These are phyloP conservation scores for Eurytoma californica DNA, from an alignment of 2,888 invertebrate species.

Conservation along the genomic window DNA sequence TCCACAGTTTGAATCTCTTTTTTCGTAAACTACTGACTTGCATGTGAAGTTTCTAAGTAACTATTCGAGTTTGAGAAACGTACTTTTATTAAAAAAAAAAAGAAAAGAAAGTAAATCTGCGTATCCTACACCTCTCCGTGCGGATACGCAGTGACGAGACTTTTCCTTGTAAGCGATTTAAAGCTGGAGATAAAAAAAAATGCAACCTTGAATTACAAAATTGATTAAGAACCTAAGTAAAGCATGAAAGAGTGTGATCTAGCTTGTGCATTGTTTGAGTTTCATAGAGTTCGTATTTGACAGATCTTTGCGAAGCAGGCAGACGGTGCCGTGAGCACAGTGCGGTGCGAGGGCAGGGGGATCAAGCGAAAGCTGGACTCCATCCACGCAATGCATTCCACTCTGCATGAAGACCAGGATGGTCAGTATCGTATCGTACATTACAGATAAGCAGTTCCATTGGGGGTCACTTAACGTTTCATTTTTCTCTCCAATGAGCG, in stretches of 20 bases:
- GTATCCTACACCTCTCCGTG: background rate
- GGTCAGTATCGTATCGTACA: constrained; percentile 74
- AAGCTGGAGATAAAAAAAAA: constrained; percentile 15
- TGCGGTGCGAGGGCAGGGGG: constrained; percentile 74
- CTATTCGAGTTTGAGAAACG: constrained; percentile 44
- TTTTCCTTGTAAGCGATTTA: background rate
- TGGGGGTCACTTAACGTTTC: constrained; percentile 24
- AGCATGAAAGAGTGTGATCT: constrained; percentile 51
- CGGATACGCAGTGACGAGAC: constrained; percentile 13
- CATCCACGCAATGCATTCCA: constrained; percentile 75
- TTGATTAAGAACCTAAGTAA: constrained; percentile 22
- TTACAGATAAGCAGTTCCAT: constrained; percentile 46
- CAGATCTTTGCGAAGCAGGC: constrained; percentile 75
- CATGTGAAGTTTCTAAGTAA: constrained; percentile 50
- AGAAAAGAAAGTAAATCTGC: background rate
- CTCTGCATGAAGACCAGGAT: constrained; percentile 75
- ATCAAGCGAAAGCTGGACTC: constrained; percentile 75
- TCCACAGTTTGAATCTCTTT: constrained; percentile 44
- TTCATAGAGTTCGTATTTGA: constrained; percentile 74
- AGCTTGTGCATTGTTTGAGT: constrained; percentile 64
- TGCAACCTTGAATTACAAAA: constrained; percentile 53
- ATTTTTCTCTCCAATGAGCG: constrained; percentile 42
- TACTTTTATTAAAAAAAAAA: constrained; percentile 13
- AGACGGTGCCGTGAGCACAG: constrained; percentile 74
- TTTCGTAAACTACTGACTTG: constrained; percentile 48